Base-by-base conservation (phyloP, 2,888 invertebrate genomes). In the Microctonus aethiopoides region DNA sequence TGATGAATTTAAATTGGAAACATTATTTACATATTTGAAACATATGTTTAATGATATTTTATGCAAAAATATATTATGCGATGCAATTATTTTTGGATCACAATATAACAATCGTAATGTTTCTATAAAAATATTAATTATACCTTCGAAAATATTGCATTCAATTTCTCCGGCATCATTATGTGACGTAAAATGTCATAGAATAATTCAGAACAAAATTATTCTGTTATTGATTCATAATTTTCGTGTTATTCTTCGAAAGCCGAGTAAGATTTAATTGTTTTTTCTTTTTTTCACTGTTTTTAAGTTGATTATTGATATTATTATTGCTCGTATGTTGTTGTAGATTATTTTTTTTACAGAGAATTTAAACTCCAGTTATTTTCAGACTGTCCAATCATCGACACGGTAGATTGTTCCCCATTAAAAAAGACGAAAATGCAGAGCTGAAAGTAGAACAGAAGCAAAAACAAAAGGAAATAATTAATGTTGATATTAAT, bases 341-440 rank as follows among this genome's bases (percentile, higher is more conserved):
- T 70, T 69, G 62, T 75, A 76, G 74, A 79, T 76, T 75, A 75
- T 71, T 65, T 79, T 79, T 76, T 82, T 77, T 81, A 81, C 78
- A 81, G 79, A 80, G 76, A 81, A 77, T 76, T 80, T 82, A 80
- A 82, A 83, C 79, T 73, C 79, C 75, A 82, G 82, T 83, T 78
- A 80, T 80, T 83, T 83, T 83, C 75, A 82, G 82, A 76, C 78
- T 80, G 61, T 77, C 79, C 13, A 78, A 80, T 74, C 76, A 77
- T 70, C 32, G 71, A 5, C 76, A 74, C 60, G 78, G 79, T 61
- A 79, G 66, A 75, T 75, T 83, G 71, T 77, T 76, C 41, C 82
- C 82, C 64, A 73, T 79, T 64, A 68, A 64, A 29, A 72, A 67
- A 70, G 41, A 69, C 70, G 39, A 68, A 61, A 16, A 52, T 65